phyloP scores from a whole-genome alignment of 2,888 invertebrate genomes.

The Drosophila testacea region DNA sequence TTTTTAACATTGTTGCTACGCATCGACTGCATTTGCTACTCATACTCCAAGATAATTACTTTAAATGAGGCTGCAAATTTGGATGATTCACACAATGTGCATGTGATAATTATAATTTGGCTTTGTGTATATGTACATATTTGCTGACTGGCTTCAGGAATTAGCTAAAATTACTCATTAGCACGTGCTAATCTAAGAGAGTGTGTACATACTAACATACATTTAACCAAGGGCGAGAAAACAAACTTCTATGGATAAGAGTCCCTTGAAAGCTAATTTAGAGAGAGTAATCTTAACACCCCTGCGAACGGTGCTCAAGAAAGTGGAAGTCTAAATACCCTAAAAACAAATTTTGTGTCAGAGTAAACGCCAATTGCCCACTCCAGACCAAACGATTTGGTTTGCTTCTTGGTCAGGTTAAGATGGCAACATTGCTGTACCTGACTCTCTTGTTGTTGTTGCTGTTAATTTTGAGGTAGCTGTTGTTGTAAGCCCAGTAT shows the following conservation, averaged over 20 bases:
- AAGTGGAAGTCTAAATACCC: slow-evolving; percentile 54
- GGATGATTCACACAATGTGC: neutral
- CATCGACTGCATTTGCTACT: no score
- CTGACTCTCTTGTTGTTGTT: slow-evolving; percentile 12
- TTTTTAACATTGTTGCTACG: no score
- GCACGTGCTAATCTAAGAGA: slow-evolving; percentile 69
- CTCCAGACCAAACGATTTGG: slow-evolving; percentile 20
- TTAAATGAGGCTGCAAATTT: neutral
- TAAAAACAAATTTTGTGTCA: slow-evolving; percentile 47
- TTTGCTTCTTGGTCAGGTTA: slow-evolving; percentile 8
- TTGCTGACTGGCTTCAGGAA: neutral
- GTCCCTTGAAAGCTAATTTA: slow-evolving; percentile 3
- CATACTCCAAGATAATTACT: neutral
- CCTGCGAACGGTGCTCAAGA: slow-evolving; percentile 23
- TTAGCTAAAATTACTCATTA: slow-evolving; percentile 75
- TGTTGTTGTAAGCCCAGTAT: neutral
- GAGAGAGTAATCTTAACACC: slow-evolving; percentile 15
- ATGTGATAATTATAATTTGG: neutral
- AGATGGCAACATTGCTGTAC: slow-evolving; percentile 56
- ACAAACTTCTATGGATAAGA: slow-evolving; percentile 13
- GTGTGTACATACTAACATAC: slow-evolving; percentile 7
- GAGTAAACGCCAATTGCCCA: slow-evolving; percentile 2
- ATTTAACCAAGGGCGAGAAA: slow-evolving; percentile 7
- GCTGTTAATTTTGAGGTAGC: neutral
- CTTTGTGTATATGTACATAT: neutral